phyloP scores from a whole-genome alignment of 2,888 invertebrate species.

The Steinernema carpocapsae region DNA sequence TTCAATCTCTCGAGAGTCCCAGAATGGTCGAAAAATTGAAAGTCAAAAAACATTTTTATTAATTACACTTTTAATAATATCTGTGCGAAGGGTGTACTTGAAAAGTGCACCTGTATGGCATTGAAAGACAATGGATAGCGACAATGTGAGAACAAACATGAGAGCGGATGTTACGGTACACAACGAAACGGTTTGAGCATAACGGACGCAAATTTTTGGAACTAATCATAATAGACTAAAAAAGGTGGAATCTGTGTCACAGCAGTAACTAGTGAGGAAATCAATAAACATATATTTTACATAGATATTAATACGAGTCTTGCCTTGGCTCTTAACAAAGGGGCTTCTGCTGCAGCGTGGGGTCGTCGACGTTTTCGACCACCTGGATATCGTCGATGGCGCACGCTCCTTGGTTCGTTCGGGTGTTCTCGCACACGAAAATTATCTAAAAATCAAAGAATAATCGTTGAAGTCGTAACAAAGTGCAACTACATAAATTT shows the following conservation, averaged over 20 bases:
- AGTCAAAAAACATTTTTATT: no score
- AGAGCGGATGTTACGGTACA: slow-evolving; percentile 1
- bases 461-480: background rate
- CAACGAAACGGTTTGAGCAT: background rate
- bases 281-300: background rate
- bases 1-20: no score
- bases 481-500: background rate
- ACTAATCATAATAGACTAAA: background rate
- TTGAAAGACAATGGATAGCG: slow-evolving; percentile 23
- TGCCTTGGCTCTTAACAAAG: slow-evolving; percentile 49
- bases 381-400: slow-evolving; percentile 67
- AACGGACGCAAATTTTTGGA: background rate
- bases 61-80: no score
- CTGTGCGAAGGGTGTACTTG: no score
- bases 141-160: slow-evolving; percentile 13
- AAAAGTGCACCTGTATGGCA: slow-evolving; percentile 7
- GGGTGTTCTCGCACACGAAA: slow-evolving; percentile 68
- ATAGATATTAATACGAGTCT: background rate
- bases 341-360: slow-evolving; percentile 49
- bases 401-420: slow-evolving; percentile 69
- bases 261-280: background rate
- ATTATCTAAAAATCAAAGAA: slow-evolving; percentile 56
- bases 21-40: no score
- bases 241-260: background rate
- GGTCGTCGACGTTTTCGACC: slow-evolving; percentile 56